Base-by-base conservation (phyloP, 2,888 invertebrate species). In the Platypus cylindrus region DNA sequence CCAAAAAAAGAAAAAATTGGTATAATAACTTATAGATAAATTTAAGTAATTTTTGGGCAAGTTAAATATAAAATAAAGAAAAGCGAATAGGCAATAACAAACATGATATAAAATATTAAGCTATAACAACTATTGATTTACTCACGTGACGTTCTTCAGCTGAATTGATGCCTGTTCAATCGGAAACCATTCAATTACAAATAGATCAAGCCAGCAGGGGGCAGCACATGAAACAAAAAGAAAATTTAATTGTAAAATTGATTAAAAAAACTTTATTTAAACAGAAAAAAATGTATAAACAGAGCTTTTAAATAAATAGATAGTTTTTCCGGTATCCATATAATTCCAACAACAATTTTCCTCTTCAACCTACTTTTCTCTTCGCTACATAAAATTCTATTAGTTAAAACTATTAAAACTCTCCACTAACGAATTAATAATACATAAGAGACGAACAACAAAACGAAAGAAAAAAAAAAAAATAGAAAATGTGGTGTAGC, bases 131-230 rank as follows among this genome's bases (percentile, higher is more conserved):
- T 11, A 30, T 7, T 27, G 27, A 16, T 5, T 12, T 65, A 73
- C 74, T 73, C 59, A 74, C 74, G 66, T 74, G 74, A 64, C 74
- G 65, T 60, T 74, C 74, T 55, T 74, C 74, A 13, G 70, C 68
- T 28, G 72, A 69, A 59, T 71, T 73, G 55, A 73, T 63, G 59
- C 73, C 73, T 72, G n/a, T n/a, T 67, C 62, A 50, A 50, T 7
- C 12, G 5, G 25, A 27, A 5, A n/a, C n/a, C n/a, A n/a, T n/a
- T n/a, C n/a, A n/a, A n/a, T n/a, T n/a, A n/a, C n/a, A n/a, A n/a
- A n/a, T n/a, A n/a, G n/a, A n/a, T n/a, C n/a, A n/a, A n/a, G n/a
- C n/a, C n/a, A n/a, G n/a, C n/a, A n/a, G n/a, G n/a, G n/a, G n/a
- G n/a, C n/a, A n/a, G n/a, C n/a, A n/a, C n/a, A n/a, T n/a, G 38